Conservation (phyloP, 2,113 vertebrate genomes). For the Tapirus terrestris region DNA sequence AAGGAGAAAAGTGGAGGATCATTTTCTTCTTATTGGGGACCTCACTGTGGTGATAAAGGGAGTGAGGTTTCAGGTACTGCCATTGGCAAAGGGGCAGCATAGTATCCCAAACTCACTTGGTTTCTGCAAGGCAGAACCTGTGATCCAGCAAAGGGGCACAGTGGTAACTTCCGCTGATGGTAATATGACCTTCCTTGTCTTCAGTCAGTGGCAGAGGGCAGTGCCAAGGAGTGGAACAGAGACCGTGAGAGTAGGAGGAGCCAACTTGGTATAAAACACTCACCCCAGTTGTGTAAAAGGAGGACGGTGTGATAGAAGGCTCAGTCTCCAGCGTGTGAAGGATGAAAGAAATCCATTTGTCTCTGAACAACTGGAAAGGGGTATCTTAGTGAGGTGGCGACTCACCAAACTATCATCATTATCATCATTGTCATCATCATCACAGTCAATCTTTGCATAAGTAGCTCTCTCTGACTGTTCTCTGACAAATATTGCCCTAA, state of each 20-base stretch:
- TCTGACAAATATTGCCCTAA: background rate
- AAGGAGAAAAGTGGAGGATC: background rate
- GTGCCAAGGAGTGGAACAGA: background rate
- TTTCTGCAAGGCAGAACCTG: background rate
- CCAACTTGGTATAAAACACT: background rate
- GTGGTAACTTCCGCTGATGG: too few species aligned
- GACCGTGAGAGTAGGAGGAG: background rate
- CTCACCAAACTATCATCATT: background rate
- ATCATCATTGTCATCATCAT: background rate
- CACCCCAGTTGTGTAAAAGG: background rate
- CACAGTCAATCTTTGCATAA: background rate
- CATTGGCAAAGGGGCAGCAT: background rate
- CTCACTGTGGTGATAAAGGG: background rate
- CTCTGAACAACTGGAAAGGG: background rate
- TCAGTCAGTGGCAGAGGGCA: background rate
- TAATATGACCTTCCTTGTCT: background rate
- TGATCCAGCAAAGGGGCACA: background rate
- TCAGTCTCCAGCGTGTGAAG: background rate
- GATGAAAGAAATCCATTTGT: background rate
- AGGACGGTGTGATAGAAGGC: background rate
- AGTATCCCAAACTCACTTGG: background rate
- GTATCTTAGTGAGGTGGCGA: background rate
- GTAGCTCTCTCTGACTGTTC: background rate
- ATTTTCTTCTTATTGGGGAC: background rate
- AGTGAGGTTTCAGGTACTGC: background rate